Percentiles rank a stretch among this genome's conserved stretches.
Conservation (phyloP, 2,113 vertebrate species). For the Zosterops lateralis region DNA sequence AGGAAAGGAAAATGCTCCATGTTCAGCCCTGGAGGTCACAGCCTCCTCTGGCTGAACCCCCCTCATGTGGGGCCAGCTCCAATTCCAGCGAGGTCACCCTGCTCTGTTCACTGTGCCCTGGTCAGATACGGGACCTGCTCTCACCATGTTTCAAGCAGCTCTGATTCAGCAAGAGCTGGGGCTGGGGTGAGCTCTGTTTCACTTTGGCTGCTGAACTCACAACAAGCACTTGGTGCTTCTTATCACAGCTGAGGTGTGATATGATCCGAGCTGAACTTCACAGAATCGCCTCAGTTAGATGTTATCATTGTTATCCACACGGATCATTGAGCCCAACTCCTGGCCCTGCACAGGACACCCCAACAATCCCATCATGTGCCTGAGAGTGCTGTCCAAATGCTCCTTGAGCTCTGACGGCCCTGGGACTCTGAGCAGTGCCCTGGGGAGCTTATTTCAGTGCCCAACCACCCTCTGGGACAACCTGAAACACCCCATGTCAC, state of each 20-base stretch:
- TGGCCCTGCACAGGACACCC: not conserved
- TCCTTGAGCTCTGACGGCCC: not conserved
- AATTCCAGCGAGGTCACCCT: not conserved
- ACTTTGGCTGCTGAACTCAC: not conserved
- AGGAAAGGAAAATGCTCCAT: not conserved
- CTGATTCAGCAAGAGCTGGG: not conserved
- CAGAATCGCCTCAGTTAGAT: not conserved
- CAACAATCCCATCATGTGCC: not conserved
- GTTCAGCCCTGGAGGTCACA: not conserved
- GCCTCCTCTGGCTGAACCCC: not conserved
- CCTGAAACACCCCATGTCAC: not conserved
- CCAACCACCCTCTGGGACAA: not conserved
- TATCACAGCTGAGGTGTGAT: accelerated
- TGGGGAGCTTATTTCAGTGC: not conserved
- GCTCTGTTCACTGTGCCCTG: not conserved
- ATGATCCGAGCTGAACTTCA: accelerated
- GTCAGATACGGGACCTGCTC: accelerated
- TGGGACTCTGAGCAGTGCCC: not conserved
- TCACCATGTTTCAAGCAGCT: accelerated
- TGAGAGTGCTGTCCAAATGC: not conserved
- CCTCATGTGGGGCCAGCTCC: accelerated
- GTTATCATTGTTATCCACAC: not conserved
- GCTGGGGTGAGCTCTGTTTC: not conserved
- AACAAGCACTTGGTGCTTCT: not conserved
- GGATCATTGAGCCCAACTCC: not conserved